Conservation (phyloP, 2,888 invertebrate genomes). For the Caenorhabditis sp. region DNA sequence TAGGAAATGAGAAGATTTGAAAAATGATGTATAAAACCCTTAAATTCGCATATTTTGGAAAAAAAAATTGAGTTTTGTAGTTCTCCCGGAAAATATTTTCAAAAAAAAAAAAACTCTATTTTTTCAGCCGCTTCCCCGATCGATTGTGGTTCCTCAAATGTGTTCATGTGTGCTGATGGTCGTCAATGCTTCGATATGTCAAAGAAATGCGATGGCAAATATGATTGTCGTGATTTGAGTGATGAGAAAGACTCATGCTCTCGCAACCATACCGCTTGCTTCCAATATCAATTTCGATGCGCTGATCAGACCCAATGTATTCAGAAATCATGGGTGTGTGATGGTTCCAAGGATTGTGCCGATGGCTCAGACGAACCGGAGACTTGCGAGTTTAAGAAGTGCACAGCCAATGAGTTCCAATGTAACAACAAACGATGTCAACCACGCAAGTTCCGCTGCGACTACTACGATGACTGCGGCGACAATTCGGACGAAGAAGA, state of each 20-base stretch:
- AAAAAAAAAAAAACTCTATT: too few species aligned
- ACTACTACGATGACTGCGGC: conserved; percentile 85
- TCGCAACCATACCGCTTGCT: conserved; percentile 69
- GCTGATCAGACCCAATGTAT: conserved; percentile 88
- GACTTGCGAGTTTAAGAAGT: conserved; percentile 68
- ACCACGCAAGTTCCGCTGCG: conserved; percentile 73
- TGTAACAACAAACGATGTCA: conserved; percentile 71
- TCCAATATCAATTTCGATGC: conserved; percentile 83
- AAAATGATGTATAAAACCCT: too few species aligned
- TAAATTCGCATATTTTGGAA: too few species aligned
- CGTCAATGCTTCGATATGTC: conserved; percentile 85
- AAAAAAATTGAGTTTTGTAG: too few species aligned
- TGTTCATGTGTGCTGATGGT: conserved; percentile 82
- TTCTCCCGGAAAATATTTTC: too few species aligned
- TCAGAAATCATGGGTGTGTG: conserved; percentile 73
- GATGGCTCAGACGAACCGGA: conserved; percentile 78
- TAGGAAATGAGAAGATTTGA: too few species aligned
- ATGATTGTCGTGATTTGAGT: conserved; percentile 80
- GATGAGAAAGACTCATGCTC: conserved; percentile 86
- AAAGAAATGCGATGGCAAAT: conserved; percentile 89
- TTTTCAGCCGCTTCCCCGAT: conserved; percentile 52
- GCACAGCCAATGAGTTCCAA: conserved; percentile 69
- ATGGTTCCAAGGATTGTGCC: conserved; percentile 81
- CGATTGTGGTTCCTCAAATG: conserved; percentile 59
- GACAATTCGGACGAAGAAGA: conserved; percentile 83